Evolutionary conservation across 2,113 vertebrate species (phyloP).

Genomic region (Hemiprocne comata): DNA sequence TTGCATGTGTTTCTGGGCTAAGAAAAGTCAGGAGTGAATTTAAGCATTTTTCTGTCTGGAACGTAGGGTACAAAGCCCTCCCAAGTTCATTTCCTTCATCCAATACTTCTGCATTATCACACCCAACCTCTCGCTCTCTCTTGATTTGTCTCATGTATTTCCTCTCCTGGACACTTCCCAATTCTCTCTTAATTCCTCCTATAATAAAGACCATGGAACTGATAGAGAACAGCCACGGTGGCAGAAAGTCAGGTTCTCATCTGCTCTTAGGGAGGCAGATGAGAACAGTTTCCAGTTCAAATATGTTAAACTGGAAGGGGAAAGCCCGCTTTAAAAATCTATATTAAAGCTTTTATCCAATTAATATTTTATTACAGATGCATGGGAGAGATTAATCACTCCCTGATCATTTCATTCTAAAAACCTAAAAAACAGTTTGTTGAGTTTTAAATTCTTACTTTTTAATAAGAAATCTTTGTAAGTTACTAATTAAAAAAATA

Average conservation of each 20-base stretch:
- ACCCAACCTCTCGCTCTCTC: background rate
- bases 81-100: background rate
- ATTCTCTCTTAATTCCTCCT: background rate
- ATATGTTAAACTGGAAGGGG: background rate
- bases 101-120: background rate
- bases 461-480: slow-evolving; percentile 1
- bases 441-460: background rate
- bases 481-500: slow-evolving; percentile 42
- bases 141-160: background rate
- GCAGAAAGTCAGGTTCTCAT: background rate
- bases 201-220: background rate
- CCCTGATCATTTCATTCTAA: background rate
- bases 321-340: background rate
- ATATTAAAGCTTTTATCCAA: slow-evolving; percentile 49
- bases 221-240: background rate
- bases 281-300: background rate
- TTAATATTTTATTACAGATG: slow-evolving; percentile 53
- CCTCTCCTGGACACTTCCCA: background rate
- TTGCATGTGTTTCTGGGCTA: background rate
- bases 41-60: background rate
- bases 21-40: background rate
- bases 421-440: background rate
- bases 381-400: background rate
- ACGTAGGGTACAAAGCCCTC: background rate
- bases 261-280: background rate